A percentile compares a stretch with the other conserved stretches of the same genome.
Conservation (phyloP, 30 jellyfish, hydroid and myxozoan species). For the Pelagia noctiluca region DNA sequence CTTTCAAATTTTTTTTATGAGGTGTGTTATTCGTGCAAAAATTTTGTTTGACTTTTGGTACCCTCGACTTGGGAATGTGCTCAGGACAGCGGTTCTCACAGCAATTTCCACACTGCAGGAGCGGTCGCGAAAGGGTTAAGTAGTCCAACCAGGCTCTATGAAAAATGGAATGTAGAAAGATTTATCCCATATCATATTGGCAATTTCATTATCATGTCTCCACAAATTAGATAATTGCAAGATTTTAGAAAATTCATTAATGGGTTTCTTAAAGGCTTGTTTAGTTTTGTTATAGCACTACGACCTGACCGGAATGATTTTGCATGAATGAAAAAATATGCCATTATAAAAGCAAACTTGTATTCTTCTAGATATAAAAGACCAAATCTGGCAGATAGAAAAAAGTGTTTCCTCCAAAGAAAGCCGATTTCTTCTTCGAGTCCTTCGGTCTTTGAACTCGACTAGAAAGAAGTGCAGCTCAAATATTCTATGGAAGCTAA, state of each 20-base stretch:
- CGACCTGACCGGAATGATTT: no score
- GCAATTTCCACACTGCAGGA: no score
- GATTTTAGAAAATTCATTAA: background rate
- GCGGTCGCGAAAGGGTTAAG: no score
- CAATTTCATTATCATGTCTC: background rate
- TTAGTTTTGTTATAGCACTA: background rate
- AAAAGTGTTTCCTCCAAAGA: constrained; percentile 85
- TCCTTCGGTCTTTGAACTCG: constrained; percentile 76
- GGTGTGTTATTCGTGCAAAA: no score
- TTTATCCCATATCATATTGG: no score
- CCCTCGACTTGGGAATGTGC: no score
- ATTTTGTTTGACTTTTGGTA: no score
- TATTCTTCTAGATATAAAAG: constrained; percentile 77
- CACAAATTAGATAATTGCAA: background rate
- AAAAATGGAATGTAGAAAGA: no score
- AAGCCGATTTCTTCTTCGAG: constrained; percentile 84
- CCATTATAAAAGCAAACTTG: background rate
- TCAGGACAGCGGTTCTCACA: no score
- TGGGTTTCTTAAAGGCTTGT: background rate
- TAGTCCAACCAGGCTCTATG: no score
- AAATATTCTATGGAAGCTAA: constrained; percentile 63
- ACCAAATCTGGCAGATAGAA: constrained; percentile 88
- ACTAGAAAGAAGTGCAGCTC: constrained; percentile 88
- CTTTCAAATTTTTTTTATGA: no score
- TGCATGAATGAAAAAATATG: background rate